A percentile compares a stretch with the other conserved stretches of the same genome.
These are phyloP conservation scores for Rhea pennata DNA, from an alignment of 2,113 vertebrate genomes.

Conservation along the genomic window DNA sequence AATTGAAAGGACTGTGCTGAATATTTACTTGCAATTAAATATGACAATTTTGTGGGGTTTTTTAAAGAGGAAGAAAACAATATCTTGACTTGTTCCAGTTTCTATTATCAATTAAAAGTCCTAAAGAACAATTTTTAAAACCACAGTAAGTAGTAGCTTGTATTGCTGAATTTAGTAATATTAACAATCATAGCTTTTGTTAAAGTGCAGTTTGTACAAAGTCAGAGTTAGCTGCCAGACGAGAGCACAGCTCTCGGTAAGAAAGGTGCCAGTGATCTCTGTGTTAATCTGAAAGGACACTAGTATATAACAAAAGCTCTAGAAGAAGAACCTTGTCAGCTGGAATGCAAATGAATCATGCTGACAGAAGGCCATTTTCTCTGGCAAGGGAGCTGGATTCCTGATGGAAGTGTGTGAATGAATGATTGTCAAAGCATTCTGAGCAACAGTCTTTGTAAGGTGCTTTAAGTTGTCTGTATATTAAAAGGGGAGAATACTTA, in stretches of 20 bases:
- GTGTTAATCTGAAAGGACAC: constrained; percentile 30
- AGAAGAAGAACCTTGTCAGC: constrained; percentile 29
- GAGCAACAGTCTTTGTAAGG: not conserved
- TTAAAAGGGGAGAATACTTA: not conserved
- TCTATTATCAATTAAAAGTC: not conserved
- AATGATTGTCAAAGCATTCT: not conserved
- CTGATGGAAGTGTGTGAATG: not conserved
- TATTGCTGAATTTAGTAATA: not conserved
- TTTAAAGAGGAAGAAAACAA: not conserved
- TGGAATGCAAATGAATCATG: constrained; percentile 29
- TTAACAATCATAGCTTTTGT: not conserved
- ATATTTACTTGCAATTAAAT: not conserved
- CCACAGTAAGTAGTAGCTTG: not conserved
- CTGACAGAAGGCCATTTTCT: constrained; percentile 36
- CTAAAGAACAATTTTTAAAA: not conserved
- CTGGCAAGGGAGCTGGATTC: not conserved
- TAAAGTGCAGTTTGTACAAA: not conserved
- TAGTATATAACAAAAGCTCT: constrained; percentile 8
- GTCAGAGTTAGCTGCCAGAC: constrained; percentile 11
- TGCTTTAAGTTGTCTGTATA: too few species aligned
- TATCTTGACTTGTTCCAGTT: not conserved
- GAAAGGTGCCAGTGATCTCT: constrained; percentile 3
- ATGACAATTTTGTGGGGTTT: not conserved
- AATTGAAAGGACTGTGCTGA: not conserved
- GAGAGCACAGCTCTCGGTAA: constrained; percentile 20